Percentiles rank a stretch among this genome's conserved stretches.
phyloP scores from a whole-genome alignment of 2,888 invertebrate species.

The Pseudococcus longispinus region DNA sequence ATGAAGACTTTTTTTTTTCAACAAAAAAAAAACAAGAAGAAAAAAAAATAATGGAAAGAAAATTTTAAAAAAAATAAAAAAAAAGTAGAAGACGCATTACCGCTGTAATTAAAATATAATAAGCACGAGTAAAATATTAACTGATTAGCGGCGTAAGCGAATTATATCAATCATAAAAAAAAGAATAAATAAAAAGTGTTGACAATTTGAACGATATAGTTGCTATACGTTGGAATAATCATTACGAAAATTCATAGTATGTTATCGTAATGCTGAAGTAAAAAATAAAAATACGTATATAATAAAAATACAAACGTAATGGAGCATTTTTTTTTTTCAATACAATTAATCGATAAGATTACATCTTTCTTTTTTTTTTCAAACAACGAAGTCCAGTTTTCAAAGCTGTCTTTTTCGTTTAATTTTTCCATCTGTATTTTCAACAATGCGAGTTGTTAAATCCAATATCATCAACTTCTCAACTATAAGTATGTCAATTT shows the following conservation, averaged over 20 bases:
- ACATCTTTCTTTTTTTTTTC: not conserved
- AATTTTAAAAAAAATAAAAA: constrained; percentile 23
- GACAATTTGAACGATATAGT: constrained; percentile 22
- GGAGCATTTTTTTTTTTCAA: not conserved
- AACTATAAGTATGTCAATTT: not conserved
- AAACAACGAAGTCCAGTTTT: constrained; percentile 9
- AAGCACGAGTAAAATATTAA: constrained; percentile 36
- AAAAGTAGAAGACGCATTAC: not conserved
- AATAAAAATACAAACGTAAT: constrained; percentile 26
- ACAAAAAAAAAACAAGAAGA: not conserved
- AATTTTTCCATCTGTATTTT: not conserved
- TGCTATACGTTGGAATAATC: constrained; percentile 22
- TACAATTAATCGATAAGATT: not conserved
- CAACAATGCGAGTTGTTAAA: not conserved
- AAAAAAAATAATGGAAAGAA: not conserved
- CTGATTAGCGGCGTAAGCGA: constrained; percentile 35
- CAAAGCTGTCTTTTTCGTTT: not conserved
- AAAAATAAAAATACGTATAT: constrained; percentile 25
- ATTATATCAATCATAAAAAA: constrained; percentile 24
- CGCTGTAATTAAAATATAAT: constrained; percentile 14
- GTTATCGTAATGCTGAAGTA: not conserved
- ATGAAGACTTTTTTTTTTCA: not conserved
- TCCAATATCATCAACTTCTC: not conserved
- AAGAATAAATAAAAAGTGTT: constrained; percentile 21
- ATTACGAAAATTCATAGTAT: constrained; percentile 4